Conservation (phyloP, 2,888 invertebrate species). For the Clunio marinus region DNA sequence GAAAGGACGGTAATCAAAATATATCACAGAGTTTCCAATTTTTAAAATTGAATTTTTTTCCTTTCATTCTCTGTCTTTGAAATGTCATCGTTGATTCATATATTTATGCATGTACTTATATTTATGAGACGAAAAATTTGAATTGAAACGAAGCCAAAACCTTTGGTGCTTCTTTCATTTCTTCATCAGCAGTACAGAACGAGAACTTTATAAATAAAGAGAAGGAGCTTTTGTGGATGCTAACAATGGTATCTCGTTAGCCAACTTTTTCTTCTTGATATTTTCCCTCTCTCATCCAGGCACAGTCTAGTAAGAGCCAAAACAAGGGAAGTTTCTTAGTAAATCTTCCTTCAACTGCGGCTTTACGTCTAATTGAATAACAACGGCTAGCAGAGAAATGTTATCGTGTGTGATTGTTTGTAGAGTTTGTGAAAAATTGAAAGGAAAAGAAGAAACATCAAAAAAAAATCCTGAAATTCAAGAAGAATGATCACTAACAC, state of each 20-base stretch:
- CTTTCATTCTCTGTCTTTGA: too few relatives aligned
- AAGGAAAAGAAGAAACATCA: neutral
- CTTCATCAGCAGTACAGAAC: too few relatives aligned
- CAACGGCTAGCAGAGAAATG: neutral
- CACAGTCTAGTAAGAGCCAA: neutral
- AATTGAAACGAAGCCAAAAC: slow-evolving; percentile 5
- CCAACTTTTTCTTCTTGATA: slow-evolving; percentile 16
- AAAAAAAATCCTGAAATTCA: neutral
- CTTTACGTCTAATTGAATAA: slow-evolving; percentile 20
- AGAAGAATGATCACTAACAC: neutral
- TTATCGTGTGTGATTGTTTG: neutral
- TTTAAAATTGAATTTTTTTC: too few relatives aligned
- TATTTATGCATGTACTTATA: too few relatives aligned
- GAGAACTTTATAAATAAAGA: neutral
- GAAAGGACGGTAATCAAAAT: too few relatives aligned
- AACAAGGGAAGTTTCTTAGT: neutral
- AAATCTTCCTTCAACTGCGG: slow-evolving; percentile 16
- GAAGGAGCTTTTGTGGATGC: neutral
- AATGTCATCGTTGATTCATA: too few relatives aligned
- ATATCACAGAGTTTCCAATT: too few relatives aligned
- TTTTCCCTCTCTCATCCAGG: too few relatives aligned
- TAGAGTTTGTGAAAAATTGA: neutral
- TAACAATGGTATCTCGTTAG: neutral
- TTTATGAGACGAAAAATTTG: too few relatives aligned
- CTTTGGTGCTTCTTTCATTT: too few relatives aligned